A percentile compares a stretch with the other conserved stretches of the same genome.
phyloP scores from a whole-genome alignment of 2,113 vertebrate genomes.

The Burhinus oedicnemus region DNA sequence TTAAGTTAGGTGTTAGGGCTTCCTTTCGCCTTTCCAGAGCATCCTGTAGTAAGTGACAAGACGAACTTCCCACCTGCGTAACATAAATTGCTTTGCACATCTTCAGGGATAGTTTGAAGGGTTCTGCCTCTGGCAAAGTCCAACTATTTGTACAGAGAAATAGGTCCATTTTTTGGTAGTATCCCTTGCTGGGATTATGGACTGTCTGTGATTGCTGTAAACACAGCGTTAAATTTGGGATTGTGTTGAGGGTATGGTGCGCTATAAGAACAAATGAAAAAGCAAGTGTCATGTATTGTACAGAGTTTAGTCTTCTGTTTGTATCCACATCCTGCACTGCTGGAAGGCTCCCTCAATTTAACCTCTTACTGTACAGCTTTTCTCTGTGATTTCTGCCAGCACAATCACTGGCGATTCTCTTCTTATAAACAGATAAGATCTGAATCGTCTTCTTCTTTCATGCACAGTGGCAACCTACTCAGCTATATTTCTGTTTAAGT shows the following conservation, averaged over 20 bases:
- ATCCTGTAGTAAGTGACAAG: not conserved
- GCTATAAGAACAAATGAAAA: not conserved
- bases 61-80: not conserved
- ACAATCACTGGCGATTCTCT: not conserved
- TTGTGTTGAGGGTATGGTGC: not conserved
- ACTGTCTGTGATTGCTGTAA: not conserved
- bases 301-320: not conserved
- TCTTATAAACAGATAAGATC: not conserved
- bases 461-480: not conserved
- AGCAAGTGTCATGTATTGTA: not conserved
- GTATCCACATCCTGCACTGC: not conserved
- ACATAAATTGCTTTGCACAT: not conserved
- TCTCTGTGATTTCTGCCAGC: not conserved
- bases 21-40: not conserved
- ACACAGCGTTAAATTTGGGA: not conserved
- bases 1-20: not conserved
- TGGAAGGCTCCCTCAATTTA: not conserved
- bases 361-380: not conserved
- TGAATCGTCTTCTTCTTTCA: not conserved
- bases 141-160: not conserved
- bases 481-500: not conserved
- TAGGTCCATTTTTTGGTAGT: not conserved
- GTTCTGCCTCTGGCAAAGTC: not conserved
- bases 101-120: not conserved
- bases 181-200: not conserved